phyloP scores from a whole-genome alignment of 2,113 vertebrate species.

The Caloenas nicobarica region DNA sequence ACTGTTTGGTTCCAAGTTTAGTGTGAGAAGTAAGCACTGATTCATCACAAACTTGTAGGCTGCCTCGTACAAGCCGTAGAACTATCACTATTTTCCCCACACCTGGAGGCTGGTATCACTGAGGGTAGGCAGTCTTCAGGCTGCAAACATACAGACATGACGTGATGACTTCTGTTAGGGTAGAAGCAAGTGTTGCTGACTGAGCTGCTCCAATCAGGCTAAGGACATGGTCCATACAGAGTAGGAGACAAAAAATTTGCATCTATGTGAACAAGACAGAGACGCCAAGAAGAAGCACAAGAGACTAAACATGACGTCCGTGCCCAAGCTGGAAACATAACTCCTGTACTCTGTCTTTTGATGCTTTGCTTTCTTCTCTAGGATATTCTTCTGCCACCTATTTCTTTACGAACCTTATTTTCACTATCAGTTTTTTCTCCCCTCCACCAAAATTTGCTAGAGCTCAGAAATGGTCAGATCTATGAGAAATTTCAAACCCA shows the following conservation, averaged over 20 bases:
- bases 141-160: neutral
- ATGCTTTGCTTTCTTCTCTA: neutral
- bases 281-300: neutral
- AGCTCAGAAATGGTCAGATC: neutral
- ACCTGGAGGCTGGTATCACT: neutral
- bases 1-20: neutral
- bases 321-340: neutral
- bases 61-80: neutral
- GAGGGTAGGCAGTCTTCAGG: neutral
- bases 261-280: neutral
- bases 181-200: neutral
- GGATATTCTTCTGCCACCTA: neutral
- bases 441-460: neutral
- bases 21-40: neutral
- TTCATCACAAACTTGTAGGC: neutral
- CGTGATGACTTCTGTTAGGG: rapidly evolving
- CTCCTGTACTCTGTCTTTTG: neutral
- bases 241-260: neutral
- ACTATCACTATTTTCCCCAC: neutral
- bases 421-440: neutral
- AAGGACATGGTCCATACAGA: rapidly evolving
- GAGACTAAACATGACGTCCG: neutral
- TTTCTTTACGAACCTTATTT: neutral
- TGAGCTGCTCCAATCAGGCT: neutral
- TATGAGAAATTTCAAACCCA: neutral